A percentile compares a stretch with the other conserved stretches of the same genome.
These are phyloP conservation scores for Troides aeacus DNA, from an alignment of 2,888 invertebrate genomes.

Conservation along the genomic window DNA sequence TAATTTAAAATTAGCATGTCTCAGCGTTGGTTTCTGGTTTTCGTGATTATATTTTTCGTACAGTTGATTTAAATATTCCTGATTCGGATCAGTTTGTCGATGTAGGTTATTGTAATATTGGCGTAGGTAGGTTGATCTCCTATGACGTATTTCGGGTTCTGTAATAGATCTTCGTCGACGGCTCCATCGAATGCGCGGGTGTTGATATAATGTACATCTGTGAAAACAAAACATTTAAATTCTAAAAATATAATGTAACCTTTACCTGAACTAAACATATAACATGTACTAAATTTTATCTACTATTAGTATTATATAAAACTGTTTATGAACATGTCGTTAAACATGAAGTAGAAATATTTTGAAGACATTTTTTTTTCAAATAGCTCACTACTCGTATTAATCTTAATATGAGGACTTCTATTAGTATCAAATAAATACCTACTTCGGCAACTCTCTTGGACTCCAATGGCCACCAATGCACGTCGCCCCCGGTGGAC, in stretches of 20 bases:
- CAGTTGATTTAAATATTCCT: constrained; percentile 56
- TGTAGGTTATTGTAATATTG: constrained; percentile 67
- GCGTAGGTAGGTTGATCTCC: constrained; percentile 64
- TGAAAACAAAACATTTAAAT: background rate
- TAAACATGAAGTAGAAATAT: too few species aligned
- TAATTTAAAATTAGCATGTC: constrained; percentile 72
- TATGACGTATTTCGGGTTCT: constrained; percentile 62
- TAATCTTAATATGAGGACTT: too few species aligned
- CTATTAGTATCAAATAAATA: constrained; percentile 3
- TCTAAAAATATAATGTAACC: too few species aligned
- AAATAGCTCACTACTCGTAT: too few species aligned
- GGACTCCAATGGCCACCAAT: constrained; percentile 97
- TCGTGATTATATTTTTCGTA: constrained; percentile 73
- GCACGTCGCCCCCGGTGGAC: constrained; percentile 96
- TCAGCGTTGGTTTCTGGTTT: constrained; percentile 63
- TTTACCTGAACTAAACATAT: too few species aligned
- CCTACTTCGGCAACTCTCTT: constrained; percentile 87
- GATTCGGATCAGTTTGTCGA: constrained; percentile 50
- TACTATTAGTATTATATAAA: too few species aligned
- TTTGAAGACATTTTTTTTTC: too few species aligned
- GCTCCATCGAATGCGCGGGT: constrained; percentile 92
- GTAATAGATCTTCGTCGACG: constrained; percentile 81
- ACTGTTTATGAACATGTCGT: too few species aligned
- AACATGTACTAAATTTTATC: too few species aligned
- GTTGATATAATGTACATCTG: constrained; percentile 90